Evolutionary conservation across 2,888 invertebrate genomes (phyloP).

Genomic region (Coenonympha arcania): DNA sequence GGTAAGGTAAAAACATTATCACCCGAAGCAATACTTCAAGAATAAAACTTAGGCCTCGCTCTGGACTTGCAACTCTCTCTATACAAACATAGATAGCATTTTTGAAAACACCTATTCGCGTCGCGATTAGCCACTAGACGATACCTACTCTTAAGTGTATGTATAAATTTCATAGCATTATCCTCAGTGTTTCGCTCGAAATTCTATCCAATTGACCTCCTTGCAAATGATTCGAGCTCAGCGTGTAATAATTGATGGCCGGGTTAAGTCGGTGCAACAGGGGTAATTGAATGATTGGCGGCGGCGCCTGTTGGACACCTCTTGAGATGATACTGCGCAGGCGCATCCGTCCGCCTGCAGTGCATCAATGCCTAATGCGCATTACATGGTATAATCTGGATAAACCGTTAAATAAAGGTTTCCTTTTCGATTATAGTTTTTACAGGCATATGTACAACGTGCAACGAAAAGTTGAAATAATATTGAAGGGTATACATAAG

Average conservation of each 20-base stretch:
- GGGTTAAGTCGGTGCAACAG: slow-evolving; percentile 34
- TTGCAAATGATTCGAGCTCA: slow-evolving; percentile 36
- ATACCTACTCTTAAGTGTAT: too few relatives aligned
- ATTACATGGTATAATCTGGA: slow-evolving; percentile 1
- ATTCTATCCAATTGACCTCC: slow-evolving; percentile 20
- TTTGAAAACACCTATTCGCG: too few relatives aligned
- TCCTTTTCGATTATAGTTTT: neutral
- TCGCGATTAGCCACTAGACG: too few relatives aligned
- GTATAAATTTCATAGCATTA: slow-evolving; percentile 5
- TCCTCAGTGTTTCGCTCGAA: slow-evolving; percentile 6
- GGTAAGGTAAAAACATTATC: too few relatives aligned
- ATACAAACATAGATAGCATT: too few relatives aligned
- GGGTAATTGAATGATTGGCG: slow-evolving; percentile 64
- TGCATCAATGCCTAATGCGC: slow-evolving; percentile 39
- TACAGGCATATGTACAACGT: neutral
- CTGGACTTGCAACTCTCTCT: too few relatives aligned
- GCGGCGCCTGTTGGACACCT: slow-evolving; percentile 59
- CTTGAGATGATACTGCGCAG: slow-evolving; percentile 56
- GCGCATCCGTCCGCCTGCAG: slow-evolving; percentile 47
- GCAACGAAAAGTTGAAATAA: neutral
- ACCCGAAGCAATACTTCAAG: too few relatives aligned
- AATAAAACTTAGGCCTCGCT: too few relatives aligned
- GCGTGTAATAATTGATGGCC: slow-evolving; percentile 47
- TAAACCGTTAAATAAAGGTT: neutral
- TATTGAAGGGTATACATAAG: neutral